These are phyloP conservation scores for Dorcus hopei DNA, from an alignment of 2,888 invertebrate genomes.

Conservation along the genomic window DNA sequence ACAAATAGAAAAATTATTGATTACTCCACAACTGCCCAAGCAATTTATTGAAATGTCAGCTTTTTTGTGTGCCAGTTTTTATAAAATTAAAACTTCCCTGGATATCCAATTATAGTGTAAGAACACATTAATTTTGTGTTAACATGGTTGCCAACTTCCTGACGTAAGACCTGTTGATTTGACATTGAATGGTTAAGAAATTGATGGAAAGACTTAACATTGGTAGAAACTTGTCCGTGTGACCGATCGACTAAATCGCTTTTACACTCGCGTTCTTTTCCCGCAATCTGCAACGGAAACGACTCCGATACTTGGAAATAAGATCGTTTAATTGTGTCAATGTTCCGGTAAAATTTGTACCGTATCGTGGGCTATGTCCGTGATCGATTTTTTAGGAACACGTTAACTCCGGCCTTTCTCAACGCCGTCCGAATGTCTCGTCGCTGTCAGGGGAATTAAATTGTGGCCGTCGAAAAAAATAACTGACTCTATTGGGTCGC, in stretches of 20 bases:
- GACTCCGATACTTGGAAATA: constrained; percentile 13
- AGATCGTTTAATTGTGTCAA: constrained; percentile 14
- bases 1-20: too few relatives aligned
- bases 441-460: constrained; percentile 1
- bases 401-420: not conserved
- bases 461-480: not conserved
- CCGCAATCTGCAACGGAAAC: constrained; percentile 15
- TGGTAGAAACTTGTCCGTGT: not conserved
- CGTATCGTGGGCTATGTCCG: constrained; percentile 12
- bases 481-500: not conserved
- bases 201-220: too few relatives aligned
- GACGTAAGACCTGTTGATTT: too few relatives aligned
- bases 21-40: too few relatives aligned
- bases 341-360: constrained; percentile 16
- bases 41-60: too few relatives aligned
- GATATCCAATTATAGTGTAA: too few relatives aligned
- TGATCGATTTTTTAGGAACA: constrained; percentile 13
- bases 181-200: too few relatives aligned
- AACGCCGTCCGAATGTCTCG: not conserved
- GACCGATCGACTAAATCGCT: constrained; percentile 1
- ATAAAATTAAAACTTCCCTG: too few relatives aligned
- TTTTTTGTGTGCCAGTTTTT: too few relatives aligned
- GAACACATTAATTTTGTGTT: too few relatives aligned
- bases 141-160: too few relatives aligned
- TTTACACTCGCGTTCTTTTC: constrained; percentile 3